Evolutionary conservation across 2,888 invertebrate genomes (phyloP).

Genomic region (Mesorhabditis spiculigera): DNA sequence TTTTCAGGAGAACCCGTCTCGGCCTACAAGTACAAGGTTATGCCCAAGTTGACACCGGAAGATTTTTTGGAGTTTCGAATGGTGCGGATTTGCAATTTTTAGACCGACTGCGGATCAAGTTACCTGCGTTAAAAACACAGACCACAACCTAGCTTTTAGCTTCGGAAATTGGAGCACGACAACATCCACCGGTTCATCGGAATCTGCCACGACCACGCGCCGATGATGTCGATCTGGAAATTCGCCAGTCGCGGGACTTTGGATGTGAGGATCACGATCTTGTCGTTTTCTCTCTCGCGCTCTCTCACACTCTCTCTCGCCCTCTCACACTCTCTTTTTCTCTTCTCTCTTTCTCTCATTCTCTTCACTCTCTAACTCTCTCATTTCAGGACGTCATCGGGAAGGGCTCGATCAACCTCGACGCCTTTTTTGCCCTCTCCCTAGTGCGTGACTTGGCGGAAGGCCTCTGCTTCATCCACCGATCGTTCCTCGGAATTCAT

Average conservation of each 20-base stretch:
- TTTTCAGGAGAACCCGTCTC: slow-evolving; percentile 18
- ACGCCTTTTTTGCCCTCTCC: slow-evolving; percentile 16
- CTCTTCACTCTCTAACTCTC: no score
- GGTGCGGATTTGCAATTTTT: no score
- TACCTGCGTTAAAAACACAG: background rate
- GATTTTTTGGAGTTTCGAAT: slow-evolving; percentile 14
- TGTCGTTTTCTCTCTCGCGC: no score
- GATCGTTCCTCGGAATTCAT: slow-evolving; percentile 27
- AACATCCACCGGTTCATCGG: background rate
- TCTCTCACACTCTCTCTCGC: background rate
- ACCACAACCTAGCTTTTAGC: background rate
- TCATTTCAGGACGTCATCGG: slow-evolving; percentile 10
- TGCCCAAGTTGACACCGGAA: background rate
- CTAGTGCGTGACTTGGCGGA: slow-evolving; percentile 15
- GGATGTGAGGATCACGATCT: no score
- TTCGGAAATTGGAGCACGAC: background rate
- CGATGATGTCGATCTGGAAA: background rate
- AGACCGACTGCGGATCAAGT: no score
- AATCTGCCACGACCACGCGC: slow-evolving; percentile 5
- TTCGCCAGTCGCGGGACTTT: background rate
- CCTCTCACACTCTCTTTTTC: no score
- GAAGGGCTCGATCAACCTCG: slow-evolving; percentile 9
- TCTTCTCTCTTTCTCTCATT: background rate
- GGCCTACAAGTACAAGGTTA: slow-evolving; percentile 20
- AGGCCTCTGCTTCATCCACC: slow-evolving; percentile 35